Evolutionary conservation across 2,888 invertebrate species (phyloP), one percentile per base, ranked within the genome.

Genomic region (Platycheirus rosarum): DNA sequence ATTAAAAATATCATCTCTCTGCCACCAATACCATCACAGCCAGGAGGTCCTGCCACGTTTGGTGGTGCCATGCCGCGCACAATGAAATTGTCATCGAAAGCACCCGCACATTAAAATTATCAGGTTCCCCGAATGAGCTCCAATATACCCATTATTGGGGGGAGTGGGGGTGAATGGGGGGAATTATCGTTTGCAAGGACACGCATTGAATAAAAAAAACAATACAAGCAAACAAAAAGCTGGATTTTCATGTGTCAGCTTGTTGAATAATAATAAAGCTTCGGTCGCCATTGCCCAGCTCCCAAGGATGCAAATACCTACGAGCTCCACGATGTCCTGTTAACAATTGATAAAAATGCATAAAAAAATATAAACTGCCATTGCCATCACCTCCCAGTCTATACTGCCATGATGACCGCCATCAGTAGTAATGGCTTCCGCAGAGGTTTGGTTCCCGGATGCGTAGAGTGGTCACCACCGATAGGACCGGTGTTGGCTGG

Each of bases 241-340:
- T 9, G 66, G 63, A 68, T 73, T 82, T 82, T 82, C 68, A 82
- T 82, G 82, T 82, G 82, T 82, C 82, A 82, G 77, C 77, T 82
- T 82, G 82, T 82, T 82, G 82, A 82, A 82, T 73, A 82, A 73
- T 82, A 82, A 82, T 82, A 68, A 77, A 82, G 77, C 68, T 18
- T 29, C 40, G n/a, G 20, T 20, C 55, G 37, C 55, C 20, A 37
- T 40, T 3, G 55, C 16, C 57, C 40, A 26, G 57, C 42, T 42
- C 26, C 7, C 46, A n/a, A 44, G 26, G 42, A 42, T 1, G 57
- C 66, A 66, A 35, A 57, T 60, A 70, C 49, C 46, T 35, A 16
- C 18, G 26, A 63, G 44, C 46, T 60, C 29, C 23, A 20, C 46
- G 20, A 18, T 62, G 68, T 48, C 26, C 40, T 68, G 73, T 49